Evolutionary conservation across 2,888 invertebrate genomes (phyloP), one percentile per base, ranked within the genome.

Genomic region (Scaptomyza caliginosa): DNA sequence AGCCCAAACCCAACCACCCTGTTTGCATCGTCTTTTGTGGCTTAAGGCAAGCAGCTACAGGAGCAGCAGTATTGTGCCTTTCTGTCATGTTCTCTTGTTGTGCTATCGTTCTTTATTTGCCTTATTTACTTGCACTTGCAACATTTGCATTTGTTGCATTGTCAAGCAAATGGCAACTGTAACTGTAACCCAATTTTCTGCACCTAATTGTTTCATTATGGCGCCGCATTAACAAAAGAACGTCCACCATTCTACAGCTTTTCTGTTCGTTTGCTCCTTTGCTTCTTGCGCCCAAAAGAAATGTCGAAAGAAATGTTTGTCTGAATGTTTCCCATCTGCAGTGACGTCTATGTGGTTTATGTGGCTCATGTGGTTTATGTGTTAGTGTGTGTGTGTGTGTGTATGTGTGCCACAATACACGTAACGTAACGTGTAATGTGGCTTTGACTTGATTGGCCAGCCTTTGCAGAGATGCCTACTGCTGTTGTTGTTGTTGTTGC

Each of bases 171-270:
- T 30, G 28, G 36, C 30, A 45, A 50, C 63, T 67, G 77, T 59
- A 57, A 82, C 67, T 77, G 79, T 88, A 88, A 88, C 88, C 89
- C 78, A 89, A 88, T 88, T 88, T 88, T 74, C 67, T 77, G 77
- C 79, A 76, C 76, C 78, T 89, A 88, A 88, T 88, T 88, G 88
- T 88, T 89, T 85, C 87, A 88, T 88, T 86, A 83, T 81, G 88
- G 75, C 84, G 83, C 68, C 85, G 65, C 86, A 84, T 72, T 73
- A 76, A 83, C 75, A 79, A 85, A 71, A 70, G 74, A 16, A 17
- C 13, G 17, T 45, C 28, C 26, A 10, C 19, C 38, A 5, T 17
- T 4, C 17, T 10, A 17, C 5, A n/a, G n/a, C n/a, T n/a, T n/a
- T n/a, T n/a, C n/a, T n/a, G n/a, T n/a, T n/a, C n/a, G n/a, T n/a